Percentiles rank a stretch among this genome's conserved stretches.
Conservation (phyloP, 2,797 vertebrate genomes). For the Peromyscus eremicus region DNA sequence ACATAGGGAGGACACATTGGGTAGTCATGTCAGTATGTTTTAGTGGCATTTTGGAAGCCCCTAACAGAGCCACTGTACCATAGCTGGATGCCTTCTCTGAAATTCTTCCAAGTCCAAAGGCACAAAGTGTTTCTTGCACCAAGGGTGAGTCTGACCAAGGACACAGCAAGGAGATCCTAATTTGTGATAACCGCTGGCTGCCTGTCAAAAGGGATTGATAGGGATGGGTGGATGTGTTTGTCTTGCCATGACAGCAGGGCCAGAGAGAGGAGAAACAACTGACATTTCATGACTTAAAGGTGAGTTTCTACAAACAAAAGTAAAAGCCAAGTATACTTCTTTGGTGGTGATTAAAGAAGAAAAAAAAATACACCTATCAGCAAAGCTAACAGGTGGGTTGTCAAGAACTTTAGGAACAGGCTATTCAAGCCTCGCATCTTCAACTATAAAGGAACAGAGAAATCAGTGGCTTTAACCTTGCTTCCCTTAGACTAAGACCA, state of each 20-base stretch:
- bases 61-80: not conserved
- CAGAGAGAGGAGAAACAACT: conserved; percentile 58
- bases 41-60: not conserved
- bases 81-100: not conserved
- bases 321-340: not conserved
- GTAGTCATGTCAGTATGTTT: not conserved
- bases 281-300: conserved; percentile 56
- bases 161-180: conserved; percentile 67
- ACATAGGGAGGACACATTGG: not conserved
- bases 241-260: conserved; percentile 57
- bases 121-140: conserved; percentile 58
- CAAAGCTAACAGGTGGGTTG: conserved; percentile 26
- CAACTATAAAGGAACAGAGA: not conserved
- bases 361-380: not conserved
- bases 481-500: not conserved
- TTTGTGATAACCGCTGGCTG: conserved; percentile 68
- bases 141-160: conserved; percentile 74
- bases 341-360: not conserved
- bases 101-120: conserved; percentile 43
- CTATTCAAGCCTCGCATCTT: not conserved
- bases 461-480: not conserved
- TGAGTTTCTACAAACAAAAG: conserved; percentile 67
- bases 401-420: conserved; percentile 11
- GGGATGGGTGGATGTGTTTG: conserved; percentile 48
- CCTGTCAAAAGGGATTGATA: conserved; percentile 75